A percentile compares a stretch with the other conserved stretches of the same genome.
Evolutionary conservation across 2,888 invertebrate genomes (phyloP).

Genomic region (Eupeodes luniger): DNA sequence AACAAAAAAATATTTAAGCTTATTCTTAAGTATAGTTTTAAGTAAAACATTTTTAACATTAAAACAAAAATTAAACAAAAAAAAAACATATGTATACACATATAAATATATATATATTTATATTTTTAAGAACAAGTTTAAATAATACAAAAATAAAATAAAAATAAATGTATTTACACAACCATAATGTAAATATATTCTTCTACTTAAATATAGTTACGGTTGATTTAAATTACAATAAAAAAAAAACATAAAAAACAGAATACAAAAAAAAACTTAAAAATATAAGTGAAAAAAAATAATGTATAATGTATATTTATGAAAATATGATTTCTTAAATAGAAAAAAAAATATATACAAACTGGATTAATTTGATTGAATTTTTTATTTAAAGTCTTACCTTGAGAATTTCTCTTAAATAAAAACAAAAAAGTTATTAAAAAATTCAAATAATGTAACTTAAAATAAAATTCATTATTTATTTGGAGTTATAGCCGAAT

Average conservation of each 20-base stretch:
- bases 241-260: slow-evolving; percentile 26
- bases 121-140: slow-evolving; percentile 64
- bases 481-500: slow-evolving; percentile 67
- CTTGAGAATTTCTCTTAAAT: slow-evolving; percentile 5
- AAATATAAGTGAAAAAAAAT: slow-evolving; percentile 1
- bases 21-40: slow-evolving; percentile 13
- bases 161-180: slow-evolving; percentile 65
- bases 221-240: slow-evolving; percentile 43
- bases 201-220: slow-evolving; percentile 67
- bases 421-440: slow-evolving; percentile 3
- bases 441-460: not conserved
- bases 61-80: slow-evolving; percentile 14
- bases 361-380: slow-evolving; percentile 48
- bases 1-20: slow-evolving; percentile 22
- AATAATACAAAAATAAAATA: slow-evolving; percentile 33
- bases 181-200: slow-evolving; percentile 74
- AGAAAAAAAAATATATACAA: slow-evolving; percentile 20
- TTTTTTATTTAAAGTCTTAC: slow-evolving; percentile 25
- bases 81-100: slow-evolving; percentile 38
- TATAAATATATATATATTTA: slow-evolving; percentile 50
- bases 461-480: slow-evolving; percentile 26
- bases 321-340: slow-evolving; percentile 53
- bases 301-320: slow-evolving; percentile 55
- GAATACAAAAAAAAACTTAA: slow-evolving; percentile 24
- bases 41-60: slow-evolving; percentile 57